Evolutionary conservation across 92 coral and sea anemone species (phyloP), one percentile per base, ranked within the genome.

Genomic region (Paragorgia papillata): DNA sequence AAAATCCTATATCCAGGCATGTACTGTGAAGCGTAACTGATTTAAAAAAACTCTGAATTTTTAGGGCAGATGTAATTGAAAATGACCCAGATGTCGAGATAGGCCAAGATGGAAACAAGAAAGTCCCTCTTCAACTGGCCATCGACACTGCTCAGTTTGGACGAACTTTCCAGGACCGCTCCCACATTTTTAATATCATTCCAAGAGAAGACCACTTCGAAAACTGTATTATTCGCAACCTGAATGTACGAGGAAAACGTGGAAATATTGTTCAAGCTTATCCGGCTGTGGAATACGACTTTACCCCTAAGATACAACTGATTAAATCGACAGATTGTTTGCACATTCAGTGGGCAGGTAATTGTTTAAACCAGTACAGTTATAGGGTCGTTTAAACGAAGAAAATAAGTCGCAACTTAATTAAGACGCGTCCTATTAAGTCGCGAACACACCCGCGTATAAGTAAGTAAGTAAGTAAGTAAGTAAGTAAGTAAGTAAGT

Each of bases 31-130:
- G n/a, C n/a, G n/a, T n/a, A n/a, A n/a, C n/a, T n/a, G n/a, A n/a
- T n/a, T n/a, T n/a, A n/a, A n/a, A n/a, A n/a, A n/a, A n/a, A n/a
- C n/a, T n/a, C n/a, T n/a, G n/a, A n/a, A n/a, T n/a, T n/a, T n/a
- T n/a, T n/a, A n/a, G n/a, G n/a, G n/a, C n/a, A n/a, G n/a, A n/a
- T n/a, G n/a, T n/a, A 46, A 46, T 46, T 2, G 53, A 6, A 46
- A 15, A 15, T 46, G 89, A 93, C 59, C 97, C 97, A 25, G 88
- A 84, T 0, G 82, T 90, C 27, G 86, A 90, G 65, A 79, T 93
- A 76, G 92, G 91, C 17, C 86, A 83, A 7, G n/a, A 46, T 15
- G 37, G n/a, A n/a, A n/a, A n/a, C n/a, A n/a, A n/a, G n/a, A n/a
- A 58, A 60, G 58, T 79, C 18, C 62, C 66, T 7, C 75, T 80